These are phyloP conservation scores for Chrosomus eos DNA, from an alignment of 2,797 vertebrate species.

Conservation along the genomic window DNA sequence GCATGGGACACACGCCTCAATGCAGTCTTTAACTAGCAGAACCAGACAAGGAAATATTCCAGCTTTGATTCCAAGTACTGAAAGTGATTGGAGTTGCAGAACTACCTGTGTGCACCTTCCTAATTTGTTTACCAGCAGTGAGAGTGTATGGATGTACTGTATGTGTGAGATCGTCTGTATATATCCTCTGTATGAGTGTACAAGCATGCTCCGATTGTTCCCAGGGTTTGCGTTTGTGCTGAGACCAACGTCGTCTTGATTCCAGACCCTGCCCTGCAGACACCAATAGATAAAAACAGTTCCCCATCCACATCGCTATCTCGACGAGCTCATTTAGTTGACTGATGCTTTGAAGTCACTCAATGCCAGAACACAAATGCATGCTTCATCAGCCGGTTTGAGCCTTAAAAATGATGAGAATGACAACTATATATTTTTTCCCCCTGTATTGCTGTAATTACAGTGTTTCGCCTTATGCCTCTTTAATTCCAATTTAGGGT, in stretches of 20 bases:
- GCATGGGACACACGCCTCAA: not conserved
- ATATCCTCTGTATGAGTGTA: not conserved
- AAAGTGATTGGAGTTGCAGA: conserved; percentile 66
- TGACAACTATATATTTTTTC: not conserved
- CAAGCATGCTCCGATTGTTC: conserved; percentile 38
- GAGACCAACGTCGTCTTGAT: conserved; percentile 14
- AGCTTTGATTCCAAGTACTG: conserved; percentile 4
- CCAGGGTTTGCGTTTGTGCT: conserved; percentile 24
- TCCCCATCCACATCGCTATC: conserved; percentile 24
- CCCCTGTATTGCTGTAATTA: not conserved
- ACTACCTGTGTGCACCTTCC: conserved; percentile 51
- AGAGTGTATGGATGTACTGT: conserved; percentile 2
- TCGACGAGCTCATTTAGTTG: conserved; percentile 29
- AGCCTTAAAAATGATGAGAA: conserved; percentile 13
- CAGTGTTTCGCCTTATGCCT: conserved; percentile 29
- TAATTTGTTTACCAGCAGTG: conserved; percentile 39
- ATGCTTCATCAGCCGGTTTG: conserved; percentile 42
- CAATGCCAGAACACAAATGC: conserved; percentile 37
- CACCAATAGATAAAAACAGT: conserved; percentile 12
- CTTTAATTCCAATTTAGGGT: conserved; percentile 38
- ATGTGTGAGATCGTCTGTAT: conserved; percentile 29
- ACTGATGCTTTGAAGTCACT: conserved; percentile 43
- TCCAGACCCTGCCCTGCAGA: conserved; percentile 24
- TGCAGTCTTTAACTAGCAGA: conserved; percentile 14
- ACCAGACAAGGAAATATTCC: conserved; percentile 16